Base-by-base conservation (phyloP, 2,113 vertebrate genomes). In the Esox niger region DNA sequence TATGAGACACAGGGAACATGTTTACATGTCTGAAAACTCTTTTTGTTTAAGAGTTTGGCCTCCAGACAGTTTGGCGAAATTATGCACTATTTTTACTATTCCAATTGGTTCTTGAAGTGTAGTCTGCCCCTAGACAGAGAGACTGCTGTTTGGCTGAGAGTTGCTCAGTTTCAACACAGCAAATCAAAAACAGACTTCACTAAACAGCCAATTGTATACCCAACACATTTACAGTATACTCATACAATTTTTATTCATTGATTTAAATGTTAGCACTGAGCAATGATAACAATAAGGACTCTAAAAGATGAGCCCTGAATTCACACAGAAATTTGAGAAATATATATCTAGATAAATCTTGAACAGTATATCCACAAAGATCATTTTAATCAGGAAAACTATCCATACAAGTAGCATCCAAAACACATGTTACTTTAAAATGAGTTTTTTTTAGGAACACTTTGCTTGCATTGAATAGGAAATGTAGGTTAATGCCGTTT, bases 161-260 rank as follows among this genome's bases (percentile, higher is more conserved):
- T 43, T 25, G 68, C 55, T 79, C 73, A 67, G 43, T 71, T 43
- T 77, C 75, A 21, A 57, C 64, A 64, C 79, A 78, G 65, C 76
- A 83, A 87, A 90, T 84, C 73, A 83, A 82, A 86, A 84, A 68
- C 88, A 91, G 88, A 82, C 73, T 57, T 1, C 23, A 74, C 76
- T 82, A 80, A 75, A 86, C 67, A 80, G 46, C 61, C 70, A 77
- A 81, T 64, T 78, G 72, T 73, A 58, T 79, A 66, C 64, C 66
- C 32, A 85, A 80, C 63, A 66, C 17, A 73, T 83, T 59, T 59
- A 60, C n/a, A n/a, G n/a, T n/a, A n/a, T 33, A 56, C 29, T 57
- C 59, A 47, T n/a, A 58, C 20, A 43, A 68, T 67, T 76, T 69
- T 77, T 68, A 80, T 76, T 35, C 70, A n/a, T n/a, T n/a, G n/a